Evolutionary conservation across 2,888 invertebrate genomes (phyloP).

Genomic region (Thymelicus sylvestris): DNA sequence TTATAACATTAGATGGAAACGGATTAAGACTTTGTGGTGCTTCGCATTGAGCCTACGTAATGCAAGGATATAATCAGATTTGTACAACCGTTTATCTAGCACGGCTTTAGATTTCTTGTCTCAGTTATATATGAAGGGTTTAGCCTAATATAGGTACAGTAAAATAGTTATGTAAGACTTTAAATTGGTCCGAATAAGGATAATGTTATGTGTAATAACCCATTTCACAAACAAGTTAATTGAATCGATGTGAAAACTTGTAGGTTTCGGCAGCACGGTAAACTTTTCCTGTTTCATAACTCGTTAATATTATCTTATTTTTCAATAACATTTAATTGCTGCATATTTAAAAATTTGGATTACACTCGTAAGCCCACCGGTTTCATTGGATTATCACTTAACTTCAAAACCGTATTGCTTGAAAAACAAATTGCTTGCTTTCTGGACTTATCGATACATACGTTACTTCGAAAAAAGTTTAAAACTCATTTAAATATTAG

Average conservation of each 20-base stretch:
- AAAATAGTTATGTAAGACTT: no score
- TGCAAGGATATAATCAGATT: slow-evolving; percentile 69
- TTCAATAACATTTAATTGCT: slow-evolving; percentile 24
- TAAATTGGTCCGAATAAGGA: neutral
- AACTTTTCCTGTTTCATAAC: slow-evolving; percentile 19
- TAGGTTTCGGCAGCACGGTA: neutral
- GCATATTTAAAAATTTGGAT: slow-evolving; percentile 18
- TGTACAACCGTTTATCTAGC: slow-evolving; percentile 47
- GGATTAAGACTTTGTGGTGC: slow-evolving; percentile 80
- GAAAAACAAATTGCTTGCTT: neutral
- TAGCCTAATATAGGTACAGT: no score
- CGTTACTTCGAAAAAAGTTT: no score
- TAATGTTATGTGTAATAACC: slow-evolving; percentile 1
- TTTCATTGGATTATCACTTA: neutral
- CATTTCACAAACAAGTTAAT: slow-evolving; percentile 13
- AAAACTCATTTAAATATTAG: no score
- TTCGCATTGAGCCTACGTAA: slow-evolving; percentile 69
- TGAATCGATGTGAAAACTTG: slow-evolving; percentile 14
- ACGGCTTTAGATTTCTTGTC: slow-evolving; percentile 36
- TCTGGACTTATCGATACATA: no score
- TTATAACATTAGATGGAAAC: slow-evolving; percentile 84
- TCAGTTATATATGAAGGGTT: slow-evolving; percentile 10
- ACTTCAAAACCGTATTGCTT: neutral
- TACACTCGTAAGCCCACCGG: neutral
- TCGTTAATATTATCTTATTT: slow-evolving; percentile 17